Conservation (phyloP, 2,888 invertebrate genomes). For the Nomada goodeniana region DNA sequence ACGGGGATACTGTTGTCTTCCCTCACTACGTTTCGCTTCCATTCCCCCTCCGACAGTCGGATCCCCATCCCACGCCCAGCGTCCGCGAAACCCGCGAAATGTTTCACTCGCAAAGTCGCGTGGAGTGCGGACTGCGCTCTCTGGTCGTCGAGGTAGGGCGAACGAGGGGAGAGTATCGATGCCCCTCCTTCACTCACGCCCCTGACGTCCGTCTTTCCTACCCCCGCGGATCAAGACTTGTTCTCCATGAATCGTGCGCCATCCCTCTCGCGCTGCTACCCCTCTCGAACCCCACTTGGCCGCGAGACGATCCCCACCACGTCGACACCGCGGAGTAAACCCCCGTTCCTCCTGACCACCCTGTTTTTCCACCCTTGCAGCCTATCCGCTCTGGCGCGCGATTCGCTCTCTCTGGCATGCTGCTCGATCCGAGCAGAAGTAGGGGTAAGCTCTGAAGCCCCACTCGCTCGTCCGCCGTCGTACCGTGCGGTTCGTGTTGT, state of each 20-base stretch:
- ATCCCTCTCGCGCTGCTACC: constrained; percentile 56
- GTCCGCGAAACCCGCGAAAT: constrained; percentile 82
- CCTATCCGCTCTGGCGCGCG: constrained; percentile 47
- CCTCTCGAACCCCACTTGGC: constrained; percentile 40
- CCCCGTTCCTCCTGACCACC: constrained; percentile 28
- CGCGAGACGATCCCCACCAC: constrained; percentile 50
- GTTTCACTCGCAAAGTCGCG: constrained; percentile 79
- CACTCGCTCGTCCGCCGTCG: constrained; percentile 83
- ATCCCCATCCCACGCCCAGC: constrained; percentile 63
- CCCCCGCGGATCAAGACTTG: constrained; percentile 52
- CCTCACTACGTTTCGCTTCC: constrained; percentile 71
- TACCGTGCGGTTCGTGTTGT: constrained; percentile 79
- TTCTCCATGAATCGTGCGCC: constrained; percentile 45
- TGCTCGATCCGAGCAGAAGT: constrained; percentile 59
- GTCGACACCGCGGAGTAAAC: constrained; percentile 40
- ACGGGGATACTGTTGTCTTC: constrained; percentile 80
- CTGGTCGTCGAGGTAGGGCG: constrained; percentile 51
- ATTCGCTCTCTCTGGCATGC: constrained; percentile 54
- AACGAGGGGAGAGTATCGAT: constrained; percentile 65
- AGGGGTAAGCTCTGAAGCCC: constrained; percentile 79
- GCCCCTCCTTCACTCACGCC: constrained; percentile 77
- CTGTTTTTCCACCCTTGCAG: constrained; percentile 1
- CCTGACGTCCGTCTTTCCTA: constrained; percentile 74
- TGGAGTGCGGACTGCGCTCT: constrained; percentile 68
- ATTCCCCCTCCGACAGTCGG: constrained; percentile 49